These are phyloP conservation scores for Cheirogaleus major DNA, from an alignment of 2,797 vertebrate genomes.

Conservation along the genomic window DNA sequence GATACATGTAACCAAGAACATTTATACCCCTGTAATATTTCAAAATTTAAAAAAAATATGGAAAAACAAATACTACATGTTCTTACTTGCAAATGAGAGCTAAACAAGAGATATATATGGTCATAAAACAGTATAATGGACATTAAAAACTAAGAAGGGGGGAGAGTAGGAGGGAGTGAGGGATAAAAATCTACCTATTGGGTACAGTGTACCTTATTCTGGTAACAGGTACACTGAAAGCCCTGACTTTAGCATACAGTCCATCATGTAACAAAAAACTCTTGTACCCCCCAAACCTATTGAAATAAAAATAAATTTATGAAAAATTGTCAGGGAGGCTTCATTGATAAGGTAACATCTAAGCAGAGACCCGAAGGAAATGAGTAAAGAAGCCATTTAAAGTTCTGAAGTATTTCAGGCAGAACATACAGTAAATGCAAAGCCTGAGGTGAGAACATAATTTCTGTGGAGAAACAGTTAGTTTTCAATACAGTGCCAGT, in stretches of 20 bases:
- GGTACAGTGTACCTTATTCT: background rate
- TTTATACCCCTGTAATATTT: no score
- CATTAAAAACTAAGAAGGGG: background rate
- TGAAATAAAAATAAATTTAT: background rate
- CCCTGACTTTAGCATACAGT: background rate
- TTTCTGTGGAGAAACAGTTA: background rate
- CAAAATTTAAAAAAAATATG: background rate
- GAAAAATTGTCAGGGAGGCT: background rate
- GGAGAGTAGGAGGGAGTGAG: background rate
- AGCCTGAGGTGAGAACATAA: background rate
- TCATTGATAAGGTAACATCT: slow-evolving; percentile 6
- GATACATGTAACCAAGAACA: no score
- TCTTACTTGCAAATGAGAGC: background rate
- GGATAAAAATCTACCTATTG: background rate
- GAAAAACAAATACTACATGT: background rate
- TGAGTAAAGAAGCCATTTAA: background rate
- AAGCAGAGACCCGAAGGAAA: slow-evolving; percentile 43
- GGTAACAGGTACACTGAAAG: background rate
- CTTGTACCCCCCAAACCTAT: background rate
- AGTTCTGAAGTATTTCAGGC: slow-evolving; percentile 4
- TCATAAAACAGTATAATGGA: background rate
- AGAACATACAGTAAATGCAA: background rate
- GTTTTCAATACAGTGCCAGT: background rate
- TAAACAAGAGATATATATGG: background rate
- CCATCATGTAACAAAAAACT: background rate